A percentile compares a stretch with the other conserved stretches of the same genome.
Evolutionary conservation across 2,113 vertebrate genomes (phyloP).

Genomic region (Empidonax traillii): DNA sequence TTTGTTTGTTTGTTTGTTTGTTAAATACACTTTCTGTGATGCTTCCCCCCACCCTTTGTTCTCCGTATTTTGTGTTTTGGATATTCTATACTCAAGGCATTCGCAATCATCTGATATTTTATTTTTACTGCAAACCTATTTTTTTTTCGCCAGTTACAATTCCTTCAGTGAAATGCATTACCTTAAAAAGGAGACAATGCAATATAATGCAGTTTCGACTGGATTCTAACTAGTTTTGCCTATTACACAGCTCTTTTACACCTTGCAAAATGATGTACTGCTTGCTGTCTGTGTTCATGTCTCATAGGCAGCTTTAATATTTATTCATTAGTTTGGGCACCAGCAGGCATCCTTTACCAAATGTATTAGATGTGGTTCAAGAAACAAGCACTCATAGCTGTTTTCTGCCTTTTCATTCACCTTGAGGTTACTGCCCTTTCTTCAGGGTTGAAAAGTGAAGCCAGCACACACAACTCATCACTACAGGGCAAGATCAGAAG

Average conservation of each 20-base stretch:
- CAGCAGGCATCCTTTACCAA: neutral
- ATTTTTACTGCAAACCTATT: neutral
- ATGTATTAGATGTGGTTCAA: neutral
- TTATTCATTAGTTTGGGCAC: neutral
- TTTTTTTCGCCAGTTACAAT: neutral
- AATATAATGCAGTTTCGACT: neutral
- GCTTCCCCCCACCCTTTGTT: neutral
- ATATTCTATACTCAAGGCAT: neutral
- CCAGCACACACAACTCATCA: neutral
- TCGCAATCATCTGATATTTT: neutral
- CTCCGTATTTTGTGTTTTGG: neutral
- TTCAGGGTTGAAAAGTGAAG: neutral
- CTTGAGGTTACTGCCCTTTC: neutral
- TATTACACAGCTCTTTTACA: neutral
- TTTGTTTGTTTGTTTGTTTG: no score
- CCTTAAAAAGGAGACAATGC: neutral
- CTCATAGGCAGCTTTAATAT: neutral
- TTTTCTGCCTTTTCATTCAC: neutral
- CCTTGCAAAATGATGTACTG: neutral
- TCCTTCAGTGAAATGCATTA: neutral
- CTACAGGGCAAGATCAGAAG: neutral
- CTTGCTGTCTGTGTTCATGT: neutral
- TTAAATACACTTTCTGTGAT: neutral
- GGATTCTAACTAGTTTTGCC: neutral
- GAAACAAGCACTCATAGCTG: neutral